Evolutionary conservation across 1,140 invertebrate species (phyloP), one percentile per base, ranked within the genome.

Genomic region (Chymomyza costata): DNA sequence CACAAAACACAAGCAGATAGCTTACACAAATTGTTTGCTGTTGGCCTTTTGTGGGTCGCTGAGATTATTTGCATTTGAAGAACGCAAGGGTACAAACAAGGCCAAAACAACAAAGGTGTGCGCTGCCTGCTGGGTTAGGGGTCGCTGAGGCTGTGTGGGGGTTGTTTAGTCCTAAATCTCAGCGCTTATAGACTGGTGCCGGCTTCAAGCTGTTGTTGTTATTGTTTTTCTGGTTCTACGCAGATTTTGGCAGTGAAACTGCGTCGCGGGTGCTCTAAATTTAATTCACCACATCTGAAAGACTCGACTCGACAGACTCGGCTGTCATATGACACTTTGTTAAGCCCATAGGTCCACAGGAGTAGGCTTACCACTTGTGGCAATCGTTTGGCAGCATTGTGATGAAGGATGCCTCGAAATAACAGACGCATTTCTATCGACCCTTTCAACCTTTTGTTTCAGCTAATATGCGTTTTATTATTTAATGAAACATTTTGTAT

Each of bases 401-500:
- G 8, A 10, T 10, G 3, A 34, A 10, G 8, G 32, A 8, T 34
- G 3, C 32, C 3, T 14, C 32, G n/a, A 8, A 3, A 3, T 3
- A 3, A 25, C 21, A 3, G 8, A 34, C 32, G 13, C 32, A 13
- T 10, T 10, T 3, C 32, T 3, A n/a, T n/a, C n/a, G n/a, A n/a
- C n/a, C n/a, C n/a, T n/a, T 34, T 34, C 13, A 13, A 13, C n/a
- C 13, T 34, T 34, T 13, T 34, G 37, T 31, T 13, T 34, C 21
- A 51, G 17, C 35, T 52, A 35, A 52, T 52, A 43, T 35, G 39
- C 19, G 43, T 52, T 52, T 52, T 44, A 52, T 52, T 52, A 52
- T 52, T 52, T 52, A 43, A 52, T 52, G 49, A 44, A 47, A 44
- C 5, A 41, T 40, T 31, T 25, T 25, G 21, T 25, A 8, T 35